Conservation (phyloP, 2,113 vertebrate species). For the Rhinogobius similis region DNA sequence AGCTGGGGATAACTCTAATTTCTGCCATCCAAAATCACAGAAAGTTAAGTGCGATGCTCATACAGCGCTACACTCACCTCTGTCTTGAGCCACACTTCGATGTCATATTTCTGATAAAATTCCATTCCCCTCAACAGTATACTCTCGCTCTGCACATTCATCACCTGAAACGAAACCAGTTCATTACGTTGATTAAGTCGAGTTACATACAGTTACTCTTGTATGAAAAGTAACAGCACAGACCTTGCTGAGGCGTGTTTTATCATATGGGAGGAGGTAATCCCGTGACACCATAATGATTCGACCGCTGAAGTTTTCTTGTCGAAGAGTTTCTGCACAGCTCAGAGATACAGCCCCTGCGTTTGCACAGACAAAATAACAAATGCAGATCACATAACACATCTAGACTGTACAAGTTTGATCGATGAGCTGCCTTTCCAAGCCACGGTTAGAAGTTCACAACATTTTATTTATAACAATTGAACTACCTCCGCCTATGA, state of each 20-base stretch:
- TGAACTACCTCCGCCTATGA: conserved; percentile 79
- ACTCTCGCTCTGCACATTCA: conserved; percentile 75
- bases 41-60: too few relatives aligned
- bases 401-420: background rate
- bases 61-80: conserved; percentile 68
- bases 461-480: background rate
- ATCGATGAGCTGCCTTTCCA: background rate
- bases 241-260: conserved; percentile 86
- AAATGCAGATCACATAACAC: background rate
- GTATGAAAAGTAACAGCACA: too few relatives aligned
- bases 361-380: conserved; percentile 11
- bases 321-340: conserved; percentile 85
- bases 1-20: too few relatives aligned
- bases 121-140: conserved; percentile 78
- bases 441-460: background rate
- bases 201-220: background rate
- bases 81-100: conserved; percentile 83
- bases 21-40: too few relatives aligned
- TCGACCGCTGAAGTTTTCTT: conserved; percentile 81
- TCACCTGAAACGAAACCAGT: conserved; percentile 61
- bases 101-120: conserved; percentile 71
- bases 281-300: conserved; percentile 84
- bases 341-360: conserved; percentile 81
- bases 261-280: conserved; percentile 81
- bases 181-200: too few relatives aligned